Evolutionary conservation across 2,113 vertebrate genomes (phyloP).

Genomic region (Sinocyclocheilus anophthalmus): DNA sequence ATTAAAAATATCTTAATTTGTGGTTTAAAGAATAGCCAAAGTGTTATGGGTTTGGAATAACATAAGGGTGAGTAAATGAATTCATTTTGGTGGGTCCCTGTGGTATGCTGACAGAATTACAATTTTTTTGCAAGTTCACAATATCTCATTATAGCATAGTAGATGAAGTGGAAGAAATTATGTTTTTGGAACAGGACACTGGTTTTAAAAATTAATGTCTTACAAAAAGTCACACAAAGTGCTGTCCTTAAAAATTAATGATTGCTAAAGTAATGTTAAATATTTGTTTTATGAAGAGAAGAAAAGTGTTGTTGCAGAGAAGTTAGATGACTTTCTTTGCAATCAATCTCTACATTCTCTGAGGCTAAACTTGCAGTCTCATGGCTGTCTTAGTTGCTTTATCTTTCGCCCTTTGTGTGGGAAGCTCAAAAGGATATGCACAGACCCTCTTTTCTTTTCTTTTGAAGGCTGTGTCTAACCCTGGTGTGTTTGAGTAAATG

Average conservation of each 20-base stretch:
- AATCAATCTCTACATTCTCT: constrained; percentile 46
- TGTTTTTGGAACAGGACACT: neutral
- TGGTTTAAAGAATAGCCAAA: neutral
- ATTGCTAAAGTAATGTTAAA: constrained; percentile 14
- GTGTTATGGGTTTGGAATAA: neutral
- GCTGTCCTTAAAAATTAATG: neutral
- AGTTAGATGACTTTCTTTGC: constrained; percentile 30
- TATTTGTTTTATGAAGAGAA: neutral
- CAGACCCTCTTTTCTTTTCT: constrained; percentile 37
- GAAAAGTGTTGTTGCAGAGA: neutral
- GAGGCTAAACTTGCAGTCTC: constrained; percentile 33
- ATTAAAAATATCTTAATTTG: neutral
- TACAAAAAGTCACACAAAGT: neutral
- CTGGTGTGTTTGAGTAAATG: constrained; percentile 51
- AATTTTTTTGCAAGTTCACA: neutral
- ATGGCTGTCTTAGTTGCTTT: constrained; percentile 31
- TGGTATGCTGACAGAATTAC: neutral
- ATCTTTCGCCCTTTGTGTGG: constrained; percentile 34
- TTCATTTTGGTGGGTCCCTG: too few species aligned
- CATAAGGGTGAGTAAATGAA: neutral
- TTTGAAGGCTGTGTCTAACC: constrained; percentile 43
- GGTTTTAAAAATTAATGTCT: neutral
- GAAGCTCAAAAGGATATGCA: constrained; percentile 42
- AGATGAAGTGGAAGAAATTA: neutral
- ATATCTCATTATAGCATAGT: neutral